Evolutionary conservation across 2,888 invertebrate species (phyloP), one percentile per base, ranked within the genome.

Genomic region (Hypsopygia costalis): DNA sequence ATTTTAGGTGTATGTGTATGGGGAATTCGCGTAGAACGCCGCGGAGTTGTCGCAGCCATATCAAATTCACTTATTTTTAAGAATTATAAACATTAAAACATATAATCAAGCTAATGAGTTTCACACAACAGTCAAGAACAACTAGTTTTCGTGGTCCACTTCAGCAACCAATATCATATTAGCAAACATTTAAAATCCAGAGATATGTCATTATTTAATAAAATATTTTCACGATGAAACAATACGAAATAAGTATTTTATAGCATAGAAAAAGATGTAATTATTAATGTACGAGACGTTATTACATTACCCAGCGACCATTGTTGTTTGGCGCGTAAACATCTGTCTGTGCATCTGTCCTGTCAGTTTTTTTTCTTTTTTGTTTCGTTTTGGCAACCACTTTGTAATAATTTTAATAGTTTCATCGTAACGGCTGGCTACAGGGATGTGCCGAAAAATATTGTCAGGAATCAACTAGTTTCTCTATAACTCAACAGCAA

Each of bases 261-360:
- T 55, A 43, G 11, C 44, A 51, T 48, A 40, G 36, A 62, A 72
- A 70, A 71, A 49, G 47, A 46, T 49, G 56, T 57, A 44, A 57
- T 46, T 55, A 58, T 63, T 55, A 53, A 51, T 55, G 49, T 49
- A 53, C 9, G 47, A 68, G 55, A 71, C 77, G 73, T 72, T 75
- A 62, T 41, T 51, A 71, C 77, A 72, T 72, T 75, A 62, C 41
- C 52, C 52, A 62, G 60, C 73, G 55, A 81, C 78, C 79, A 82
- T 80, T 81, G 71, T 77, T 78, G 85, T 85, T 88, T 88, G 87
- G 87, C 87, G 87, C 87, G 86, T 86, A 88, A 87, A 87, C 85
- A 86, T 62, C 81, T 85, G 86, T 85, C 86, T n/a, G n/a, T n/a
- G n/a, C n/a, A n/a, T n/a, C n/a, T n/a, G n/a, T n/a, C n/a, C n/a